Evolutionary conservation across 2,888 invertebrate genomes (phyloP).

Genomic region (Cephus pulcher): DNA sequence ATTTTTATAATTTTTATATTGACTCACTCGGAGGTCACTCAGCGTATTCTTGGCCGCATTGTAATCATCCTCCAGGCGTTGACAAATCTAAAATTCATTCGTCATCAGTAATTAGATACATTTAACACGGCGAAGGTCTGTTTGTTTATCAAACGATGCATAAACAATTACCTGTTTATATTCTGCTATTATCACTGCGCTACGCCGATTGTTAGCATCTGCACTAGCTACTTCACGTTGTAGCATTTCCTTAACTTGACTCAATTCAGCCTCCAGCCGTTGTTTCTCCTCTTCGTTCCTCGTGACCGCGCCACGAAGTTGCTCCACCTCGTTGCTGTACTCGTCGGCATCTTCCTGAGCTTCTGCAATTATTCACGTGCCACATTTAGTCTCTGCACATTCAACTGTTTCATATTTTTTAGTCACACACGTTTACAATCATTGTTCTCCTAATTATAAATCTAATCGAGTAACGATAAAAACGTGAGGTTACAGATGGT

Average conservation of each 20-base stretch:
- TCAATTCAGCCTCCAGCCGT: constrained; percentile 76
- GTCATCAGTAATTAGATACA: neutral
- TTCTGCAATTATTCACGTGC: constrained; percentile 59
- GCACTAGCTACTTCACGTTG: constrained; percentile 81
- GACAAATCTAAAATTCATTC: constrained; percentile 75
- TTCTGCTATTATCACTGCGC: constrained; percentile 86
- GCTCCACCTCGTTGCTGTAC: constrained; percentile 71
- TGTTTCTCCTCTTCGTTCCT: constrained; percentile 81
- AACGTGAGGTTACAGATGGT: neutral
- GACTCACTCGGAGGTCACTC: constrained; percentile 74
- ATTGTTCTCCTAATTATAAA: neutral
- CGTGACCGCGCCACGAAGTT: constrained; percentile 70
- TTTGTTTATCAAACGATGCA: neutral
- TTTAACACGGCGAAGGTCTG: neutral
- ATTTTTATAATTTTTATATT: neutral
- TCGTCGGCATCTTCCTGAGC: constrained; percentile 72
- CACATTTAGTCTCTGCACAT: neutral
- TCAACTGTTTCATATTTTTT: neutral
- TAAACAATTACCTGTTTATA: constrained; percentile 80
- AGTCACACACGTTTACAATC: neutral
- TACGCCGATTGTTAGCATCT: constrained; percentile 79
- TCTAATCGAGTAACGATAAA: neutral
- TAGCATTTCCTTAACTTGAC: constrained; percentile 80
- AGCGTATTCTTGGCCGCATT: constrained; percentile 74
- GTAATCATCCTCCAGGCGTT: constrained; percentile 85